These are phyloP conservation scores for Pogoniulus pusillus DNA, from an alignment of 2,797 vertebrate genomes.

Conservation along the genomic window DNA sequence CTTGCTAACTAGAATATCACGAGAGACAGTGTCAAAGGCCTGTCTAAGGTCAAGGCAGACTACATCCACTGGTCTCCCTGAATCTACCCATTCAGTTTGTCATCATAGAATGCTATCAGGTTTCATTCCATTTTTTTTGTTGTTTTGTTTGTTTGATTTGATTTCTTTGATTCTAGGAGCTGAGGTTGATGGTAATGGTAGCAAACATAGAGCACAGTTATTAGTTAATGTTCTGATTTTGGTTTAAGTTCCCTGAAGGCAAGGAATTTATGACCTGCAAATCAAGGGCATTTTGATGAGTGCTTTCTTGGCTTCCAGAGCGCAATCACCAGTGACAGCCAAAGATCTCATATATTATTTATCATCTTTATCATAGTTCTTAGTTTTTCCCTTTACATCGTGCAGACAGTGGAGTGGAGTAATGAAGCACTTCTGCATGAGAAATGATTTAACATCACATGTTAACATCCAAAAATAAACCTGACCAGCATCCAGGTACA, in stretches of 20 bases:
- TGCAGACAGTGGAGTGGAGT: neutral
- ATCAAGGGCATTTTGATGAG: neutral
- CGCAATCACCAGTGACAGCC: neutral
- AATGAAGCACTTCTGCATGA: neutral
- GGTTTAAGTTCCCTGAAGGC: neutral
- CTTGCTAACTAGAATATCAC: no score
- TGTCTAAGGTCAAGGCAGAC: no score
- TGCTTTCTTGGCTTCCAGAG: conserved; percentile 6
- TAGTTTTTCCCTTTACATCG: neutral
- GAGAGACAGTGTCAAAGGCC: no score
- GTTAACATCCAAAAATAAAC: neutral
- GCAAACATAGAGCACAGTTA: neutral
- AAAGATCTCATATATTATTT: conserved; percentile 25
- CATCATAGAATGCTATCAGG: no score
- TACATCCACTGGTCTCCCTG: no score
- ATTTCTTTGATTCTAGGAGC: neutral
- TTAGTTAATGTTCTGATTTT: neutral
- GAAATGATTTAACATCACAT: neutral
- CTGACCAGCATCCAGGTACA: neutral
- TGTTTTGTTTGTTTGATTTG: neutral
- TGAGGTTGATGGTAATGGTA: neutral
- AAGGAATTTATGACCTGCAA: neutral
- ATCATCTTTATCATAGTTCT: conserved; percentile 7
- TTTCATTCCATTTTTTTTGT: neutral
- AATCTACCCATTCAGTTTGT: no score